Base-by-base conservation (phyloP, 2,113 vertebrate species). In the Sander lucioperca region DNA sequence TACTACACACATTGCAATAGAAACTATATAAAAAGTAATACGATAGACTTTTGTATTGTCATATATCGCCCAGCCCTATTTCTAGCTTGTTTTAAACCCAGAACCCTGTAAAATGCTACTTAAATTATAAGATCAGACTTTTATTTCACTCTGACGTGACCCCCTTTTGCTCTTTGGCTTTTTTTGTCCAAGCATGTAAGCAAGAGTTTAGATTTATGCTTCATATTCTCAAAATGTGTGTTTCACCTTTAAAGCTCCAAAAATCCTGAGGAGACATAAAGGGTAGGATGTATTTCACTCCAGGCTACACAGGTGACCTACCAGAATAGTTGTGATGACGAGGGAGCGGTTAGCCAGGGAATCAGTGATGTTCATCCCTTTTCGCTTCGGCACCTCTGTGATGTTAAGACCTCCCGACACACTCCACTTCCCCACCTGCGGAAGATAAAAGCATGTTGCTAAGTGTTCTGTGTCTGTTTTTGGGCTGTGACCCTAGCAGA, bases 371-470 rank as follows among this genome's bases (percentile, higher is more conserved):
- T 99, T 99, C 54, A 98, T 96, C 51, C 97, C 97, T 88, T 97
- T 97, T 81, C 97, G 96, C 93, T 96, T 97, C 81, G 97, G 90
- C 30, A 97, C 92, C 67, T 99, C 99, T 0, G 97, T 98, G 96
- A 99, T 98, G 93, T 99, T 99, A 83, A 99, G 94, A 16, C 99
- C 99, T 1, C 97, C 97, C 0, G 96, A 94, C 21, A 93, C 95
- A 93, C 96, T 98, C 99, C 99, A 99, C n/a, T 97, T 97, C 77
- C 99, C 99, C 58, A 99, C 97, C 99, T 99, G 95, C 59, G 72
- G 77, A 87, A 92, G 84, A 93, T 75, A 94, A 89, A 93, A 90
- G 61, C 65, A 50, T 88, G 83, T 84, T 85, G 86, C 69, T 86
- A 82, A 89, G 88, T 83, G 76, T 86, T 84, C 59, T 74, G 62